Conservation (phyloP, 2,113 vertebrate species). For the Dasyprocta punctata region DNA sequence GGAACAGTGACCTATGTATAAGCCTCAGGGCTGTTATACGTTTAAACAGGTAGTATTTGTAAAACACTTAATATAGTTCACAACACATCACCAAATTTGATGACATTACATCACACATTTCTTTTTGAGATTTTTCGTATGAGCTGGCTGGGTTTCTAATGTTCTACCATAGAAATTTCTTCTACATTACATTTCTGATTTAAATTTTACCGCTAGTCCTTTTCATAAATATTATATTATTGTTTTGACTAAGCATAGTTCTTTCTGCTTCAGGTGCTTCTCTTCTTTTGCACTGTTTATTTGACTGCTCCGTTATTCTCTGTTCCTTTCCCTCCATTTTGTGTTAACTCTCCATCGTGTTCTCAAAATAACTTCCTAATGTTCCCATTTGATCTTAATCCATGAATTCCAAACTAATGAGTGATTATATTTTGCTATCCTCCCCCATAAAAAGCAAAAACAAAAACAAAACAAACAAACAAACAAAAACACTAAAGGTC, state of each 20-base stretch:
- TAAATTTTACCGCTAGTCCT: not conserved
- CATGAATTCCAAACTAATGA: not conserved
- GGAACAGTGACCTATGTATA: not conserved
- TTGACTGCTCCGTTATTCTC: not conserved
- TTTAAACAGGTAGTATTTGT: not conserved
- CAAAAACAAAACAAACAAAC: not conserved
- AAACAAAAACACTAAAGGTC: not conserved
- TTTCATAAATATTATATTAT: not conserved
- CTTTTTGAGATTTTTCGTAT: not conserved
- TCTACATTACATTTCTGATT: not conserved
- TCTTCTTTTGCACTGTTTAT: not conserved
- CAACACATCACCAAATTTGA: not conserved
- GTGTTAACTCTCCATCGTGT: not conserved
- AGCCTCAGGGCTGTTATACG: not conserved
- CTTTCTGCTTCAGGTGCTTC: not conserved
- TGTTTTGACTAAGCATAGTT: not conserved
- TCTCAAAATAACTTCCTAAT: not conserved
- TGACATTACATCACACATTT: not conserved
- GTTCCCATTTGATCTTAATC: not conserved
- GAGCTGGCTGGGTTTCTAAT: not conserved
- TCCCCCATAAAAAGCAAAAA: no score
- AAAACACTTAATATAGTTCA: not conserved
- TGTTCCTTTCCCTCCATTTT: not conserved
- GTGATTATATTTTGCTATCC: not conserved
- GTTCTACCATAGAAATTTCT: not conserved